These are phyloP conservation scores for Pelagia noctiluca DNA, from an alignment of 30 jellyfish, hydroid and myxozoan genomes.

Conservation along the genomic window DNA sequence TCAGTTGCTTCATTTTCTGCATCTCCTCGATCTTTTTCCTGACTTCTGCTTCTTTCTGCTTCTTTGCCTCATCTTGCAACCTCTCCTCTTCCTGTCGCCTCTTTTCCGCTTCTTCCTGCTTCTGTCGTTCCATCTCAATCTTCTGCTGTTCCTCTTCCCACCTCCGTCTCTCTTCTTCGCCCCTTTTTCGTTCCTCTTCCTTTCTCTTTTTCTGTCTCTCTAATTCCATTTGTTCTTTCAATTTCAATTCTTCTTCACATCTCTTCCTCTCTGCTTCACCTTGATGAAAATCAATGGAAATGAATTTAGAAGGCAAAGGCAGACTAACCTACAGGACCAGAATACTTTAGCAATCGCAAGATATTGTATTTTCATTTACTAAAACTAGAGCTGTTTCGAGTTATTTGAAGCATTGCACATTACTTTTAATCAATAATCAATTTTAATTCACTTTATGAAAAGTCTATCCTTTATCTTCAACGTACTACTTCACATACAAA, in stretches of 20 bases:
- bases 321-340: too few relatives aligned
- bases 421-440: too few relatives aligned
- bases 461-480: too few relatives aligned
- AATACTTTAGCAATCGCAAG: too few relatives aligned
- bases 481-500: too few relatives aligned
- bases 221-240: constrained; percentile 19
- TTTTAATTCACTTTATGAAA: too few relatives aligned
- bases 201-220: constrained; percentile 34
- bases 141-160: constrained; percentile 63
- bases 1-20: constrained; percentile 75
- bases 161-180: constrained; percentile 54
- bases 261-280: constrained; percentile 51
- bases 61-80: constrained; percentile 24
- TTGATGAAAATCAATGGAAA: too few relatives aligned
- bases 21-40: constrained; percentile 83
- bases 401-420: too few relatives aligned
- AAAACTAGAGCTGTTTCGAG: too few relatives aligned
- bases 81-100: constrained; percentile 44
- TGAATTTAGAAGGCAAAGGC: too few relatives aligned
- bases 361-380: too few relatives aligned
- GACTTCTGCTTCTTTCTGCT: constrained; percentile 39
- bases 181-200: constrained; percentile 57
- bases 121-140: constrained; percentile 27
- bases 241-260: constrained; percentile 55
- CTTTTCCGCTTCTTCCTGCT: constrained; percentile 23